These are phyloP conservation scores for Limnephilus rhombicus DNA, from an alignment of 2,888 invertebrate genomes.

Conservation along the genomic window DNA sequence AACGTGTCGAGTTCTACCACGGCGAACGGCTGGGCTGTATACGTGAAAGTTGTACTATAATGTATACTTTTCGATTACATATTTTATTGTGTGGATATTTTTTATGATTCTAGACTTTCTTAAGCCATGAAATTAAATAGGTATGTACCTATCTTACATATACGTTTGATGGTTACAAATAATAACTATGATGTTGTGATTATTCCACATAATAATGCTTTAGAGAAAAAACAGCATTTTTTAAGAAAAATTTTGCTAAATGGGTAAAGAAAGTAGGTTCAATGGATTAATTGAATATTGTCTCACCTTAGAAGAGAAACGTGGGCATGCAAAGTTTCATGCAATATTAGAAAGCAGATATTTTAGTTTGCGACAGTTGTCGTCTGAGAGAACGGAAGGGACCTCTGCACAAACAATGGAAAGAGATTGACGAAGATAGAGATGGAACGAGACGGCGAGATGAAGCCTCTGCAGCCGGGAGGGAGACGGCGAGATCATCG, in stretches of 20 bases:
- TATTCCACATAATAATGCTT: not conserved
- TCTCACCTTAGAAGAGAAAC: conserved; percentile 10
- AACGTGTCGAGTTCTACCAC: not conserved
- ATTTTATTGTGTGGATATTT: not conserved
- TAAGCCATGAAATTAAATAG: not conserved
- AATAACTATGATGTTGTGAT: not conserved
- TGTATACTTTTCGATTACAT: not conserved
- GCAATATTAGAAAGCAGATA: conserved; percentile 50
- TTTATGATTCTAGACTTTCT: not conserved
- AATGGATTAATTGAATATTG: conserved; percentile 3
- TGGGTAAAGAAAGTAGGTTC: not conserved
- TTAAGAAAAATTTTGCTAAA: not conserved
- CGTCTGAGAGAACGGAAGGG: conserved; percentile 44
- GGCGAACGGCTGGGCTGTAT: not conserved
- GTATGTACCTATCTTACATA: not conserved
- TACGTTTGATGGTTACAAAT: not conserved
- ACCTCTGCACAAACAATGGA: conserved; percentile 46
- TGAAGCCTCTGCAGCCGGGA: not conserved
- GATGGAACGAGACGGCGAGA: conserved; percentile 15
- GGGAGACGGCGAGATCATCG: conserved; percentile 35
- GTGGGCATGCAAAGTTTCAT: conserved; percentile 11
- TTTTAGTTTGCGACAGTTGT: conserved; percentile 40
- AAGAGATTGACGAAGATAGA: conserved; percentile 48
- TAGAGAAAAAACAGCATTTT: not conserved
- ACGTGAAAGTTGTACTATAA: conserved; percentile 17